Conservation (phyloP, 1,140 invertebrate species). For the Conopomorpha cramerella region DNA sequence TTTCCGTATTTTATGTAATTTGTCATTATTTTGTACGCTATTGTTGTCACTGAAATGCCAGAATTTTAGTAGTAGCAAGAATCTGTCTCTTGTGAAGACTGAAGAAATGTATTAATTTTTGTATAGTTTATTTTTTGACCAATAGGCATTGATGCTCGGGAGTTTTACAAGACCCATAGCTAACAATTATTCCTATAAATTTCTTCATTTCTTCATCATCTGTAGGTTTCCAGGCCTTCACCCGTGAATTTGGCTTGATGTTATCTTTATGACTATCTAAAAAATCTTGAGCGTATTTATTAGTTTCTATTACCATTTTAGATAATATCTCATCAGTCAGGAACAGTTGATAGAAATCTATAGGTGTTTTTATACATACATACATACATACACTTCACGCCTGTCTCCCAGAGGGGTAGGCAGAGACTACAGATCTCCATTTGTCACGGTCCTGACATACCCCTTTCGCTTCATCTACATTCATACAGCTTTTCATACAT, state of each 20-base stretch:
- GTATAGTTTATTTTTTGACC: constrained; percentile 10
- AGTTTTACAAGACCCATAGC: constrained; percentile 9
- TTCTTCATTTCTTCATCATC: not conserved
- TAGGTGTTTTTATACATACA: too few relatives aligned
- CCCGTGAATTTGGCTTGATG: not conserved
- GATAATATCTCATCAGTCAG: constrained; percentile 6
- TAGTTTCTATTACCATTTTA: constrained; percentile 9
- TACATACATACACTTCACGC: too few relatives aligned
- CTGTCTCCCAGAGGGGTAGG: too few relatives aligned
- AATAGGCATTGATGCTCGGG: constrained; percentile 9
- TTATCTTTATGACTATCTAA: not conserved
- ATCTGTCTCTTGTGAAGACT: constrained; percentile 28
- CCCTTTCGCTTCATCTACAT: too few relatives aligned
- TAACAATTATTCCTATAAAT: constrained; percentile 3
- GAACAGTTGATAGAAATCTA: too few relatives aligned
- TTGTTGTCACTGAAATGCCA: constrained; percentile 29
- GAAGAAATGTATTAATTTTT: constrained; percentile 7
- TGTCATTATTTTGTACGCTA: constrained; percentile 7
- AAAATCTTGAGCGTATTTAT: constrained; percentile 7
- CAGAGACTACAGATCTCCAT: too few relatives aligned
- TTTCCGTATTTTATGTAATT: constrained; percentile 24
- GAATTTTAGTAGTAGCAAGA: constrained; percentile 25
- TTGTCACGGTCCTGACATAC: too few relatives aligned
- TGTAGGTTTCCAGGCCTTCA: not conserved
- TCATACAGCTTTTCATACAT: too few relatives aligned